Conservation (phyloP, 2,888 invertebrate species). For the Leptinotarsa haldemani region DNA sequence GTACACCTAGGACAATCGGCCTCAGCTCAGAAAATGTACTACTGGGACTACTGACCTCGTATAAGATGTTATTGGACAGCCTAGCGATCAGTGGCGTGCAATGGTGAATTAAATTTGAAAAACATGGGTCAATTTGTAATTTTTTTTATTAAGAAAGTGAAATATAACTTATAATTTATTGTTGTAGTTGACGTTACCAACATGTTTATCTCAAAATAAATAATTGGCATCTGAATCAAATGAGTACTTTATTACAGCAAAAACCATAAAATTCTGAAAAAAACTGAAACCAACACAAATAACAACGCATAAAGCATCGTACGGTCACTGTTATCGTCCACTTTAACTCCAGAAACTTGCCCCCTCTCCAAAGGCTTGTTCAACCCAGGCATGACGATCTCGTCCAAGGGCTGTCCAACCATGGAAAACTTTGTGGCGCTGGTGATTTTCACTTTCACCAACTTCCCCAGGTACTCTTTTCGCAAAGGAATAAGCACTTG, state of each 20-base stretch:
- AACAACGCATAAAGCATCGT: slow-evolving; percentile 51
- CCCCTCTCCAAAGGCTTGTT: slow-evolving; percentile 70
- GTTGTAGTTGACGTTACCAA: too few species aligned
- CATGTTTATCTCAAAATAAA: too few species aligned
- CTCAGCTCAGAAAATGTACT: too few species aligned
- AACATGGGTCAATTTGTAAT: too few species aligned
- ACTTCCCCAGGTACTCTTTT: slow-evolving; percentile 82
- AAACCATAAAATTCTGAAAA: slow-evolving; percentile 64
- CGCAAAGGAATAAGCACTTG: slow-evolving; percentile 89
- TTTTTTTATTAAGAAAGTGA: too few species aligned
- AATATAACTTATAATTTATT: too few species aligned
- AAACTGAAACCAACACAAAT: slow-evolving; percentile 64
- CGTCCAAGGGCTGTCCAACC: slow-evolving; percentile 75
- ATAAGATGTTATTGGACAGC: too few species aligned
- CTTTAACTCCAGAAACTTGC: slow-evolving; percentile 68
- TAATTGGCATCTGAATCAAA: background rate
- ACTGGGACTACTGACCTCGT: too few species aligned
- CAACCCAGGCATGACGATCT: slow-evolving; percentile 67
- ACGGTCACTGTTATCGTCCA: slow-evolving; percentile 34
- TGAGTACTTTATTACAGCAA: slow-evolving; percentile 25
- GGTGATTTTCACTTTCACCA: slow-evolving; percentile 81
- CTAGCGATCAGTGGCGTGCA: too few species aligned
- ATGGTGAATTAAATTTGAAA: too few species aligned
- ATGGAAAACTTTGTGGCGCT: slow-evolving; percentile 82
- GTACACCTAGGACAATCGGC: too few species aligned